Evolutionary conservation across 1,140 invertebrate species (phyloP).

Genomic region (Tribolium madens): DNA sequence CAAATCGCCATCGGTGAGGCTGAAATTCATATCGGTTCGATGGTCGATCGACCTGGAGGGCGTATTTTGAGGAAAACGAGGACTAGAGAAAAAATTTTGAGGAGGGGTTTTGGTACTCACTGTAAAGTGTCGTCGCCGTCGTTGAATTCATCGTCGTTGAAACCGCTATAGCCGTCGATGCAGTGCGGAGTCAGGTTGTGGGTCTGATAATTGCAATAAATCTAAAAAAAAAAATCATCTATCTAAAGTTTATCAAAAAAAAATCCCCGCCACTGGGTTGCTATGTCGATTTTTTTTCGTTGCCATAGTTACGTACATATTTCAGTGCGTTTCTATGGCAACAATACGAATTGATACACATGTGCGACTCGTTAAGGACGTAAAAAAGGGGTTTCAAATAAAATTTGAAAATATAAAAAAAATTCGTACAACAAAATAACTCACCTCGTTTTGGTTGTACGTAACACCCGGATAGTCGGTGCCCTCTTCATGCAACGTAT

Average conservation of each 20-base stretch:
- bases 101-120: constrained; percentile 53
- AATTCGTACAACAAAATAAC: neutral
- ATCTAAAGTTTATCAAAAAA: too few relatives aligned
- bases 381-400: neutral
- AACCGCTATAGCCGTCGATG: constrained; percentile 72
- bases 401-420: neutral
- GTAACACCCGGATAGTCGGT: constrained; percentile 60
- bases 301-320: too few relatives aligned
- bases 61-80: too few relatives aligned
- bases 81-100: neutral
- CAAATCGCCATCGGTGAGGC: constrained; percentile 66
- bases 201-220: constrained; percentile 58
- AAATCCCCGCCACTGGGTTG: neutral
- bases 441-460: constrained; percentile 45
- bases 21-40: constrained; percentile 69
- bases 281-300: constrained; percentile 12
- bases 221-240: constrained; percentile 50
- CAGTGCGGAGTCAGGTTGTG: constrained; percentile 55
- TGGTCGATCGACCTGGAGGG: constrained; percentile 65
- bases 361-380: too few relatives aligned
- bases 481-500: constrained; percentile 56
- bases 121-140: constrained; percentile 74
- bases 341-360: too few relatives aligned
- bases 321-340: too few relatives aligned
- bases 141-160: constrained; percentile 76